Evolutionary conservation across 37 sponge, comb jelly and placozoan species (phyloP), one percentile per base, ranked within the genome.

Genomic region (Lycopodina hypogea): DNA sequence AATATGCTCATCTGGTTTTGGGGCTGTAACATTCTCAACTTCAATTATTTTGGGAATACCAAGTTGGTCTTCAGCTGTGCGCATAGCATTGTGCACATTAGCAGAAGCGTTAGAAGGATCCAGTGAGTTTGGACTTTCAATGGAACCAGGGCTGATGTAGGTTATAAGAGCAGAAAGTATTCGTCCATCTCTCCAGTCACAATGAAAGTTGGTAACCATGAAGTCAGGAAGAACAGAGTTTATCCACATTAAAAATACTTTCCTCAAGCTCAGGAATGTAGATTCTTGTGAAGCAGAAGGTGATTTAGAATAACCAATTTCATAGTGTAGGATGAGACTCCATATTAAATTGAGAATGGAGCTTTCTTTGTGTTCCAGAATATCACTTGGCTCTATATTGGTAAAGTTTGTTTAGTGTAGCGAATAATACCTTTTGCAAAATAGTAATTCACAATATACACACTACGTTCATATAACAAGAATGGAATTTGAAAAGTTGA

Each of bases 1-100:
- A 19, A 79, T 86, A 24, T 77, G 76, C 67, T 94, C 91, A 51
- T 94, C 95, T 12, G 92, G 85, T 34, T 85, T 84, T 32, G 48
- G 55, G 3, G 81, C 63, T 41, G 68, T 51, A 42, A 90, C 26
- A 32, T 86, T 69, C 34, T 86, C 83, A 9, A 87, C 76, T 11
- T 78, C 67, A 26, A 90, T 40, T 41, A 86, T 32, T 64, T 83
- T 78, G 23, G 88, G 89, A 34, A 92, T 84, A 24, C 62, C 81
- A 36, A 94, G 59, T 14, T 87, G 75, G 53, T 67, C 48, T 51
- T 90, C 86, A 33, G 95, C 95, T 22, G 87, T 30, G 23, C 50
- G 32, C 89, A 94, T 84, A 22, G 89, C 86, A 34, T 68, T 71
- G n/a, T 48, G n/a, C 29, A 84, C 59, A 45, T 88, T 90, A 11